phyloP scores from a whole-genome alignment of 2,797 vertebrate genomes.

The Mus caroli region DNA sequence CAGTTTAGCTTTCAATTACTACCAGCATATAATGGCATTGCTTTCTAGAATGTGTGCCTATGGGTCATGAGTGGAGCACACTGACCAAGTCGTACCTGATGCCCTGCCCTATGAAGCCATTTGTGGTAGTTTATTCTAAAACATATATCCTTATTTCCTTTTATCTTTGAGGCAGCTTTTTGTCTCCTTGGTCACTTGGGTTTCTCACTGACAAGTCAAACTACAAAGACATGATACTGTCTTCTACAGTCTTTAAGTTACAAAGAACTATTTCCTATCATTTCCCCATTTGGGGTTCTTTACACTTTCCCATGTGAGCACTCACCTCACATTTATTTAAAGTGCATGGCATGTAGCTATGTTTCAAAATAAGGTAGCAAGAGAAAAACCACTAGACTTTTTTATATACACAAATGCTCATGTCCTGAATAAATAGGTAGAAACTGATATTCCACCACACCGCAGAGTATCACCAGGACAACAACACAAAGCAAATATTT shows the following conservation, averaged over 20 bases:
- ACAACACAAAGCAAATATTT: slow-evolving; percentile 81
- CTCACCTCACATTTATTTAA: slow-evolving; percentile 74
- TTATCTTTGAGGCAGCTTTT: neutral
- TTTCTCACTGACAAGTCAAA: slow-evolving; percentile 47
- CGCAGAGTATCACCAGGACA: slow-evolving; percentile 67
- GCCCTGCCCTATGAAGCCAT: slow-evolving; percentile 57
- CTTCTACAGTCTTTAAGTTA: slow-evolving; percentile 45
- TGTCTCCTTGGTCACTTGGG: neutral
- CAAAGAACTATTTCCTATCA: slow-evolving; percentile 60
- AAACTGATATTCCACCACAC: slow-evolving; percentile 72
- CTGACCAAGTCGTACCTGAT: neutral
- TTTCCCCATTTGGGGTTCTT: slow-evolving; percentile 14
- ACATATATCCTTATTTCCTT: neutral
- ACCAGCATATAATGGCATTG: slow-evolving; percentile 80
- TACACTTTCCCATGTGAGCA: neutral
- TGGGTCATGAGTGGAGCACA: slow-evolving; percentile 64
- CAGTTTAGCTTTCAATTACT: slow-evolving; percentile 80
- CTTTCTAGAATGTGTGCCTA: slow-evolving; percentile 72
- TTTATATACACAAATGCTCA: neutral
- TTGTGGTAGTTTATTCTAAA: slow-evolving; percentile 49
- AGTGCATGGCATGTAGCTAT: slow-evolving; percentile 22
- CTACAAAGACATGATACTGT: slow-evolving; percentile 21
- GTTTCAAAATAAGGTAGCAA: slow-evolving; percentile 50
- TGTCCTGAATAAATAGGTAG: neutral
- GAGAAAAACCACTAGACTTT: neutral